phyloP scores from a whole-genome alignment of 2,888 invertebrate species.

The Amorpha juglandis region DNA sequence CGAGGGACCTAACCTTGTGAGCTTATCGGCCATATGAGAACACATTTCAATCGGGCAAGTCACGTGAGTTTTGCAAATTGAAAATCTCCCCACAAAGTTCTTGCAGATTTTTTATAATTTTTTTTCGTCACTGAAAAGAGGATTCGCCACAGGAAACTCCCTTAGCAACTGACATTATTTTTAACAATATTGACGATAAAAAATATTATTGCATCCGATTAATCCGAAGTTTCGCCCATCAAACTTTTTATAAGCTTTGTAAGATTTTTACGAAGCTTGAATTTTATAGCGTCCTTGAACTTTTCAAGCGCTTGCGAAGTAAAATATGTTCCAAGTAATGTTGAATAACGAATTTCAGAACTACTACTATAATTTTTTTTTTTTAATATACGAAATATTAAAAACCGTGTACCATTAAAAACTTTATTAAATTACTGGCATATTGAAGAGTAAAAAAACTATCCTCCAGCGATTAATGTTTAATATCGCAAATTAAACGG shows the following conservation, averaged over 20 bases:
- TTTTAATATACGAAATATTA: background rate
- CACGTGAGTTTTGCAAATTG: no score
- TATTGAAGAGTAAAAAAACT: background rate
- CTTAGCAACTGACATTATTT: background rate
- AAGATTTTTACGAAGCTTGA: background rate
- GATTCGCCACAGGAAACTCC: background rate
- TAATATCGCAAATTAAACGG: constrained; percentile 22
- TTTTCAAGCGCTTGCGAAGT: background rate
- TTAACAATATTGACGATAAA: background rate
- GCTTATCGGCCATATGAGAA: no score
- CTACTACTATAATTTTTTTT: no score
- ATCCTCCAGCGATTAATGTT: constrained; percentile 11
- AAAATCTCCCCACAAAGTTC: no score
- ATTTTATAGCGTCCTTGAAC: constrained; percentile 1
- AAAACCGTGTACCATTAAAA: background rate
- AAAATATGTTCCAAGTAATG: background rate
- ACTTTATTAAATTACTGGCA: constrained; percentile 4
- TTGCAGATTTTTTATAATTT: no score
- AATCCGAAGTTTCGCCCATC: background rate
- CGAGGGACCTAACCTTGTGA: no score
- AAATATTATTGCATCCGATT: background rate
- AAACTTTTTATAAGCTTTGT: background rate
- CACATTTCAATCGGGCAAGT: no score
- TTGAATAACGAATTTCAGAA: no score
- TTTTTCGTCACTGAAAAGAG: background rate